Base-by-base conservation (phyloP, 2,797 vertebrate genomes). In the Falco concolor region DNA sequence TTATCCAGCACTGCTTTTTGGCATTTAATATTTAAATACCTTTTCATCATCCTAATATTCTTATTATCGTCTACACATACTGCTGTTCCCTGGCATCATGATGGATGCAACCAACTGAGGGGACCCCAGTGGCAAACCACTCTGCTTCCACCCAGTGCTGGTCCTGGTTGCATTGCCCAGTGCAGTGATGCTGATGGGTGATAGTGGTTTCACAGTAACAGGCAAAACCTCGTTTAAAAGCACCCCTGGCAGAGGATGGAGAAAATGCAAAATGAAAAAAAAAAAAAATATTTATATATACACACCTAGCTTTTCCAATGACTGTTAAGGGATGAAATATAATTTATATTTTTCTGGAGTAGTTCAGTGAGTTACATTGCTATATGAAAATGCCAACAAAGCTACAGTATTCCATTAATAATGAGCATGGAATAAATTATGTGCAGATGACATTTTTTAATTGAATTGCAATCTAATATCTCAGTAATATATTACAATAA, bases 381-480 rank as follows among this genome's bases (percentile, higher is more conserved):
- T 93, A 18, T 68, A 52, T 60, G 75, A 93, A 96, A 96, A 93
- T 27, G 40, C 75, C 90, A 91, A 42, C 67, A 30, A 90, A 77
- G 84, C 96, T 91, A 36, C 74, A 93, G 49, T 95, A 75, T 80
- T 79, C 93, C 59, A 56, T 95, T 92, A 97, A 93, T 40, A 21
- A 92, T 21, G 19, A 93, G 44, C 88, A 50, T 56, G 68, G 93
- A 94, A 95, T 97, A 94, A 97, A 96, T 97, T 95, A 95, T 92
- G 93, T 96, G 70, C 16, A 40, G 86, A 94, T 96, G 65, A 97
- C 93, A 83, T 82, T 89, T 97, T 96, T 96, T 95, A 97, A 98
- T 97, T 96, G 92, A 97, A 97, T 96, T 93, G 81, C 91, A 63
- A n/a, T 97, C 89, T 96, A 96, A 97, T 95, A 94, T 79, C 93